These are phyloP conservation scores for Scaptomyza reducta DNA, from an alignment of 2,888 invertebrate species.

Conservation along the genomic window DNA sequence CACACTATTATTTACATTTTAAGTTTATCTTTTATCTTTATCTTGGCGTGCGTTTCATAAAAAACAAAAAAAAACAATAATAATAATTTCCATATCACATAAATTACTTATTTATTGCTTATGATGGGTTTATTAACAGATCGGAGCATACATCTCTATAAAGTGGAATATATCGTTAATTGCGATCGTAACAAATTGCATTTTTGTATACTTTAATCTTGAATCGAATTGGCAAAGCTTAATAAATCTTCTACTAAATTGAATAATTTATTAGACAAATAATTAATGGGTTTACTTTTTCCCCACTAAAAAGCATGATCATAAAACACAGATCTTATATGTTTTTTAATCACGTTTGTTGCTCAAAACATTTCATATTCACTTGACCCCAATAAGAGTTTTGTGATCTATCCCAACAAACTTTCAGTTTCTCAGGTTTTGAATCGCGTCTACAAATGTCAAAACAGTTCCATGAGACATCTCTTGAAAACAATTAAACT, in stretches of 20 bases:
- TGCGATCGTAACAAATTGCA: conserved; percentile 1
- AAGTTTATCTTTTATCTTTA: conserved; percentile 28
- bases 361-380: background rate
- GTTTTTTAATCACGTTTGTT: background rate
- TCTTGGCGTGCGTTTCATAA: conserved; percentile 50
- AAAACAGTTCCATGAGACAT: conserved; percentile 36
- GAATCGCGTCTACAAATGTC: conserved; percentile 40
- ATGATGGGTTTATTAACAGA: conserved; percentile 29
- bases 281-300: background rate
- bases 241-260: background rate
- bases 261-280: conserved; percentile 4
- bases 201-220: conserved; percentile 4
- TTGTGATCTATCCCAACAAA: conserved; percentile 40
- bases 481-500: conserved; percentile 32
- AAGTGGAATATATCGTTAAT: conserved; percentile 12
- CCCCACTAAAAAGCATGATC: background rate
- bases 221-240: conserved; percentile 8
- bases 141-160: background rate
- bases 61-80: background rate
- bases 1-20: conserved; percentile 38
- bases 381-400: conserved; percentile 26
- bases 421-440: conserved; percentile 23
- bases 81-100: conserved; percentile 21
- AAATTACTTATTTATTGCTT: conserved; percentile 14
- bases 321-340: background rate